Evolutionary conservation across 1,140 invertebrate species (phyloP).

Genomic region (Rhopalosiphum padi): DNA sequence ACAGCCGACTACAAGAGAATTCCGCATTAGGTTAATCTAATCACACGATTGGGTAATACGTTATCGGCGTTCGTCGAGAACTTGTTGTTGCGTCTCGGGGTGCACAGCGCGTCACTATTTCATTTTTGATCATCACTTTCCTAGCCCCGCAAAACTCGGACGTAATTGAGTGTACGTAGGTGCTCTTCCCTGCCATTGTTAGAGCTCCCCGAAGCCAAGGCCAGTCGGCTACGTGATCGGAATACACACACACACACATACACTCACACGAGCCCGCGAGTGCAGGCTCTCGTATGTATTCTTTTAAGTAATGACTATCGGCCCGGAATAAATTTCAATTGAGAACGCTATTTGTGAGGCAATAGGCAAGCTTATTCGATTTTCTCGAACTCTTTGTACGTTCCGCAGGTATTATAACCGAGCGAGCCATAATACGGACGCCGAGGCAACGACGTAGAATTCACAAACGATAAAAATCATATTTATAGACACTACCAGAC

Average conservation of each 20-base stretch:
- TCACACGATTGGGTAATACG: neutral
- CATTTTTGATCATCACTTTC: slow-evolving; percentile 44
- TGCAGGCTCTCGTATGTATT: neutral
- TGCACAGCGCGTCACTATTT: neutral
- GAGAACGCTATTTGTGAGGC: neutral
- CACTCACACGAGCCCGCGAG: too few relatives aligned
- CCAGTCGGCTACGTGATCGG: neutral
- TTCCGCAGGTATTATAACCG: neutral
- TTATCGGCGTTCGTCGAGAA: neutral
- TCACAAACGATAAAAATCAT: slow-evolving; percentile 16
- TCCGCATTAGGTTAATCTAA: slow-evolving; percentile 31
- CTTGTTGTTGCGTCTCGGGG: neutral
- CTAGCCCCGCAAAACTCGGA: neutral
- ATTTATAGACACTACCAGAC: neutral
- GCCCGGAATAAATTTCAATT: slow-evolving; percentile 40
- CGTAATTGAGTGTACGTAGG: slow-evolving; percentile 18
- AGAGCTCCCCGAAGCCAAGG: neutral
- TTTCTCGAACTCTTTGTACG: slow-evolving; percentile 5
- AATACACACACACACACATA: neutral
- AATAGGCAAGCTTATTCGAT: slow-evolving; percentile 12
- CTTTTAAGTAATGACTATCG: slow-evolving; percentile 43
- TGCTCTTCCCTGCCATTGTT: neutral
- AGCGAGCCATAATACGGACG: neutral
- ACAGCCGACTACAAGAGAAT: neutral
- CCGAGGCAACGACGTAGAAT: neutral